Evolutionary conservation across 2,797 vertebrate genomes (phyloP).

Genomic region (Xiphophorus birchmanni): DNA sequence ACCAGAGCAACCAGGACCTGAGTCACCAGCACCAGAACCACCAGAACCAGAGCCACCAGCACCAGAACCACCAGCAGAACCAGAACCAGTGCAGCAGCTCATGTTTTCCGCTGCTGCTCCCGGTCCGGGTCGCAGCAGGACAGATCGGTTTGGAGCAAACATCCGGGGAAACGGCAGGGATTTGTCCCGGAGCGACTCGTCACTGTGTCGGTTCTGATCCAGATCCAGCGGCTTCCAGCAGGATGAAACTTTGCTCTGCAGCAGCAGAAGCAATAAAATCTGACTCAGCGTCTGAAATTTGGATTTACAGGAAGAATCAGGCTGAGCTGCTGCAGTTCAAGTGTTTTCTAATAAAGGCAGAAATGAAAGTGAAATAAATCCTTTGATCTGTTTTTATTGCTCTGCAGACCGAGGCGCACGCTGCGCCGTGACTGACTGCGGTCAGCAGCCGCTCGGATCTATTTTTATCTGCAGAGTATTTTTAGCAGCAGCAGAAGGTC

Average conservation of each 20-base stretch:
- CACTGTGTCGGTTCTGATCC: slow-evolving; percentile 19
- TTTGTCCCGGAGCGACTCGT: slow-evolving; percentile 36
- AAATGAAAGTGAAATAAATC: background rate
- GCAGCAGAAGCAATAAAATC: slow-evolving; percentile 18
- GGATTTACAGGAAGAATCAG: background rate
- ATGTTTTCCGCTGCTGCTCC: too few species aligned
- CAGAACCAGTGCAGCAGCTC: too few species aligned
- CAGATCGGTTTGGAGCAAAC: too few species aligned
- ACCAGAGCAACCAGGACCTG: too few species aligned
- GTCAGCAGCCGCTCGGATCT: slow-evolving; percentile 18
- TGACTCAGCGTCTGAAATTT: background rate
- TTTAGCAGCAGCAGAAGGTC: slow-evolving; percentile 42
- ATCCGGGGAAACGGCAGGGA: background rate
- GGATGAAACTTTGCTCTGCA: slow-evolving; percentile 29
- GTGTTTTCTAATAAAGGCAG: slow-evolving; percentile 12
- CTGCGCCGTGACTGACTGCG: background rate
- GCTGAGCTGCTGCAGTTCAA: background rate
- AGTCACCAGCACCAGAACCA: too few species aligned
- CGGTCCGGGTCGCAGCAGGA: too few species aligned
- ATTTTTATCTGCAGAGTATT: slow-evolving; percentile 61
- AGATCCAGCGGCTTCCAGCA: slow-evolving; percentile 11
- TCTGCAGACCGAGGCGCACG: background rate
- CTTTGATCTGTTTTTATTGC: background rate
- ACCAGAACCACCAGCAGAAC: too few species aligned
- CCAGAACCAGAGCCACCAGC: too few species aligned